Evolutionary conservation across 1,140 invertebrate genomes (phyloP), one percentile per base, ranked within the genome.

Genomic region (Bursaphelenchus mucronatus): DNA sequence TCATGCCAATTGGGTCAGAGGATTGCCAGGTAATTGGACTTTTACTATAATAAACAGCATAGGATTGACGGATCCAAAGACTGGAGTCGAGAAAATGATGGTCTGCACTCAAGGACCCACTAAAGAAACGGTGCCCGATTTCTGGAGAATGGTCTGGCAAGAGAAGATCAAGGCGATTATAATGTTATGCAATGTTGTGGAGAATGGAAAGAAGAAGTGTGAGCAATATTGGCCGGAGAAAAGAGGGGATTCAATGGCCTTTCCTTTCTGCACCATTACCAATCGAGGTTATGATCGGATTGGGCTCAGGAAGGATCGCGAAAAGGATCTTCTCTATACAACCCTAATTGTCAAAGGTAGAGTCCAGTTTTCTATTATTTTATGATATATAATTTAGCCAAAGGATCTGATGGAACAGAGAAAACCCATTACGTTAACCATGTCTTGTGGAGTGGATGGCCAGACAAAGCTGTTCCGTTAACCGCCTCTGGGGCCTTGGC

Each of bases 91-190:
- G 41, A 53, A 69, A 67, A 55, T n/a, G 54, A 71, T 71, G 40
- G 76, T 76, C 30, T 70, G 66, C 52, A 73, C 79, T 49, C 76
- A 85, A 81, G 84, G 83, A 51, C 83, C 83, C 30, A 70, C 80
- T 43, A 66, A 68, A 41, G 67, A 69, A 7, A 85, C 83, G 8
- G 69, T 82, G n/a, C 75, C 78, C 67, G 83, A 83, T 59, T 84
- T 85, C 69, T 84, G 84, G 84, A 64, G 75, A 44, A 81, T 85
- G 77, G 72, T 85, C 13, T 84, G 81, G 82, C 82, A 84, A 52
- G 81, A 84, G 63, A 76, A 82, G 52, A 40, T 39, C 41, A 39
- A 63, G 30, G 52, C 47, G 21, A 54, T 69, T 21, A 4, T 67
- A 17, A 71, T 71, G 68, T 62, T 70, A 13, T 66, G 62, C 67